A percentile compares a stretch with the other conserved stretches of the same genome.
Evolutionary conservation across 2,797 vertebrate species (phyloP).

Genomic region (Pangasius macronema): DNA sequence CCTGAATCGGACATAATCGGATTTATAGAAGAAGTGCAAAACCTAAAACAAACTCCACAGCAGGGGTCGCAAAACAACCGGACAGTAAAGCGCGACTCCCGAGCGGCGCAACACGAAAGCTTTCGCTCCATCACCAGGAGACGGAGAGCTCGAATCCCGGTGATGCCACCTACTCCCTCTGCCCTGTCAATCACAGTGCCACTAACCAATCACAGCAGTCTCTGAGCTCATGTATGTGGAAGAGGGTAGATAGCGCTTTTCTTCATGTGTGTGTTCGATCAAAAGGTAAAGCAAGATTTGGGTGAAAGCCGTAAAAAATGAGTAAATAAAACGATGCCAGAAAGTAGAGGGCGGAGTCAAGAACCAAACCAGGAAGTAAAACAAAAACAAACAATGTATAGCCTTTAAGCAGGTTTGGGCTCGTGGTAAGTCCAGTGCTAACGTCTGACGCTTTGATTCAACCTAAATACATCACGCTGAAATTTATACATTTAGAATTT

Average conservation of each 20-base stretch:
- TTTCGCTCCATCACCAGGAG: not conserved
- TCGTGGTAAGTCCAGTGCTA: too few relatives aligned
- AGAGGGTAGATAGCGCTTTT: not conserved
- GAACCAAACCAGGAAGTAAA: not conserved
- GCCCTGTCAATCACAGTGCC: too few relatives aligned
- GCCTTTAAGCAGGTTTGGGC: not conserved
- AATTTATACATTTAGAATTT: too few relatives aligned
- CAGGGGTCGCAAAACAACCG: not conserved
- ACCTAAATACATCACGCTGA: too few relatives aligned
- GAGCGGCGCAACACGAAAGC: not conserved
- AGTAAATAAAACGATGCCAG: not conserved
- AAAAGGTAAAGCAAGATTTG: not conserved
- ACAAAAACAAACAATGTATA: not conserved
- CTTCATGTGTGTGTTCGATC: not conserved
- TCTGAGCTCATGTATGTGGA: not conserved
- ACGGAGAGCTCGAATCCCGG: too few relatives aligned
- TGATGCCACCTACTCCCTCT: not conserved
- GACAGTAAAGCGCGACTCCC: not conserved
- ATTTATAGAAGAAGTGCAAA: too few relatives aligned
- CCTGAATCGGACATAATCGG: too few relatives aligned
- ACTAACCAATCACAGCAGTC: not conserved
- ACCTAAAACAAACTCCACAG: too few relatives aligned
- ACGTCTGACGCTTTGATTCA: too few relatives aligned
- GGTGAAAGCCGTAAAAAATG: too few relatives aligned
- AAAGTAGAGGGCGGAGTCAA: not conserved